These are phyloP conservation scores for Metopia argyrocephala DNA, from an alignment of 2,888 invertebrate species.

Conservation along the genomic window DNA sequence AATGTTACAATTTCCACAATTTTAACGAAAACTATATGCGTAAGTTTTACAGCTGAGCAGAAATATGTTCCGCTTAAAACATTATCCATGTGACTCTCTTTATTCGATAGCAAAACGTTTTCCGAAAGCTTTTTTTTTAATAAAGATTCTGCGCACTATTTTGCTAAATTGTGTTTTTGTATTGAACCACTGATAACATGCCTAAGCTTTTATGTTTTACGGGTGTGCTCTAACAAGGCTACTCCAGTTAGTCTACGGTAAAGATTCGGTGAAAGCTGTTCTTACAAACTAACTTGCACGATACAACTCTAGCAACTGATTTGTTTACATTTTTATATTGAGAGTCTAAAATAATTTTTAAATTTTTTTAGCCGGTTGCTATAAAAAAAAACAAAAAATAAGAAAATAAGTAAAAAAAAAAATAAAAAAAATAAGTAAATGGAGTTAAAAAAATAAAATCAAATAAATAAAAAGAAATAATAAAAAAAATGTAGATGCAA, in stretches of 20 bases:
- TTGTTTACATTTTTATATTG: slow-evolving; percentile 18
- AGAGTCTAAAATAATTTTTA: slow-evolving; percentile 17
- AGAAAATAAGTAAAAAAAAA: neutral
- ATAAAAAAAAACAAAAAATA: neutral
- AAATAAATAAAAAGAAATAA: slow-evolving; percentile 2
- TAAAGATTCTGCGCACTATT: slow-evolving; percentile 37
- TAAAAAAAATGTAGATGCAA: slow-evolving; percentile 1
- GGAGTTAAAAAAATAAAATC: slow-evolving; percentile 7
- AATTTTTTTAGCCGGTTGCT: slow-evolving; percentile 31
- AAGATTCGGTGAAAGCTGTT: slow-evolving; percentile 74
- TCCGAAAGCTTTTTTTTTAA: slow-evolving; percentile 50
- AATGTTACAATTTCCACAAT: too few species aligned
- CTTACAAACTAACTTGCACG: slow-evolving; percentile 67
- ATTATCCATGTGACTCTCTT: too few species aligned
- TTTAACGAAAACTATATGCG: too few species aligned
- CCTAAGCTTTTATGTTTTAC: slow-evolving; percentile 60
- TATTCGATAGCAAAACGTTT: too few species aligned
- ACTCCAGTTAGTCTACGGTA: slow-evolving; percentile 74
- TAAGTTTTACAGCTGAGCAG: too few species aligned
- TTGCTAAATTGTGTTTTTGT: slow-evolving; percentile 31
- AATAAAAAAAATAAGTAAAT: too few species aligned
- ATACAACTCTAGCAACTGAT: slow-evolving; percentile 54
- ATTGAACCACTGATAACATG: slow-evolving; percentile 53
- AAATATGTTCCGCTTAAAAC: too few species aligned
- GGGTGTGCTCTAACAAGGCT: slow-evolving; percentile 66